Percentiles rank a stretch among this genome's conserved stretches.
Evolutionary conservation across 2,113 vertebrate species (phyloP).

Genomic region (Pyrgilauda ruficollis): DNA sequence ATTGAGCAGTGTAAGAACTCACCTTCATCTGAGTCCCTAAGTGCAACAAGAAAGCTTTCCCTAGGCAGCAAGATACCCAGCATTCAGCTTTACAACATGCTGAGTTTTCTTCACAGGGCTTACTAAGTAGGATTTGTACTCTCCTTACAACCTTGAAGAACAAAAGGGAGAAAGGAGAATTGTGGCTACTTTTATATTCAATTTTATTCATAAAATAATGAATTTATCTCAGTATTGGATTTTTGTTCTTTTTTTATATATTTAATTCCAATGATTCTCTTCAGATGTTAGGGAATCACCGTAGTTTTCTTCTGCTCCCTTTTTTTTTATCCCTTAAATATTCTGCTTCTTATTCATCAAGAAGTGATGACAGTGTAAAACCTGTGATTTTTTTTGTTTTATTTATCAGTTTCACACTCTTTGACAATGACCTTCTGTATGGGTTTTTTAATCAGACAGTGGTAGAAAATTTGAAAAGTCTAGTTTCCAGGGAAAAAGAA

Average conservation of each 20-base stretch:
- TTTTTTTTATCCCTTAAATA: neutral
- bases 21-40: neutral
- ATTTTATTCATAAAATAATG: neutral
- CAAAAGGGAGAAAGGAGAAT: neutral
- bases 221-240: neutral
- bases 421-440: neutral
- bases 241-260: neutral
- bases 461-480: neutral
- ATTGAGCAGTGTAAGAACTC: neutral
- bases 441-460: neutral
- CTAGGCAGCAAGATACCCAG: neutral
- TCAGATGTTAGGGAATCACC: neutral
- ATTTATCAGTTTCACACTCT: neutral
- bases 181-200: neutral
- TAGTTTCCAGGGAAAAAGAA: neutral
- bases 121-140: neutral
- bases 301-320: neutral
- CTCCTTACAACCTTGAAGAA: neutral
- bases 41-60: neutral
- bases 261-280: neutral
- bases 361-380: neutral
- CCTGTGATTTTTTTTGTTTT: neutral
- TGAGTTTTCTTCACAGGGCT: neutral
- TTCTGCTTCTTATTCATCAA: neutral
- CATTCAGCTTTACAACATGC: neutral